These are phyloP conservation scores for Galaxea fascicularis DNA, from an alignment of 92 coral and sea anemone species.

Conservation along the genomic window DNA sequence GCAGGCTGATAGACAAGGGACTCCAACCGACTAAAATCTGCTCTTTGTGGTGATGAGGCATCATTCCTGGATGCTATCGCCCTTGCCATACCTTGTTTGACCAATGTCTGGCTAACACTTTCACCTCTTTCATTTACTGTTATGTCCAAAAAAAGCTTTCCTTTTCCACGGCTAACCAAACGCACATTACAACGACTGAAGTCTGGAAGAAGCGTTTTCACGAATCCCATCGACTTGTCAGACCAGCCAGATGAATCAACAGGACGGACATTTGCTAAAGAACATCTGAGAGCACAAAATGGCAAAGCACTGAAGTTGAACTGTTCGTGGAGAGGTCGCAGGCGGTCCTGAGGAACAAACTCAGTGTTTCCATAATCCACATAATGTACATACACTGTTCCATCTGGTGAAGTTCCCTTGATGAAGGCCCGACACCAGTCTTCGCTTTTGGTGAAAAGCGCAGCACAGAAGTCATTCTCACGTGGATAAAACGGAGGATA, in stretches of 20 bases:
- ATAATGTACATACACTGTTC: conserved; percentile 55
- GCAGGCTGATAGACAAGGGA: conserved; percentile 59
- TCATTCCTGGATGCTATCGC: background rate
- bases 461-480: conserved; percentile 70
- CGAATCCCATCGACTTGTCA: conserved; percentile 63
- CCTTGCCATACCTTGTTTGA: conserved; percentile 25
- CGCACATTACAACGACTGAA: conserved; percentile 42
- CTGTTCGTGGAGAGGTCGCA: conserved; percentile 75
- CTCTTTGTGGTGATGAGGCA: background rate
- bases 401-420: conserved; percentile 51
- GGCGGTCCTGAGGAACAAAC: conserved; percentile 43
- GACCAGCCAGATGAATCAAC: conserved; percentile 67
- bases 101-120: conserved; percentile 29
- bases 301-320: conserved; percentile 59
- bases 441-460: conserved; percentile 50
- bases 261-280: conserved; percentile 68
- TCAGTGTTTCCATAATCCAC: conserved; percentile 91
- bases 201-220: conserved; percentile 56
- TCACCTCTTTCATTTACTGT: conserved; percentile 32
- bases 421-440: conserved; percentile 85
- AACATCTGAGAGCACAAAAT: conserved; percentile 77
- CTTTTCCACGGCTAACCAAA: conserved; percentile 43
- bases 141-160: conserved; percentile 60
- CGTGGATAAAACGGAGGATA: conserved; percentile 48
- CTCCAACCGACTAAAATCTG: background rate